These are phyloP conservation scores for Phenganax stokvisi DNA, from an alignment of 92 coral and sea anemone genomes.

Conservation along the genomic window DNA sequence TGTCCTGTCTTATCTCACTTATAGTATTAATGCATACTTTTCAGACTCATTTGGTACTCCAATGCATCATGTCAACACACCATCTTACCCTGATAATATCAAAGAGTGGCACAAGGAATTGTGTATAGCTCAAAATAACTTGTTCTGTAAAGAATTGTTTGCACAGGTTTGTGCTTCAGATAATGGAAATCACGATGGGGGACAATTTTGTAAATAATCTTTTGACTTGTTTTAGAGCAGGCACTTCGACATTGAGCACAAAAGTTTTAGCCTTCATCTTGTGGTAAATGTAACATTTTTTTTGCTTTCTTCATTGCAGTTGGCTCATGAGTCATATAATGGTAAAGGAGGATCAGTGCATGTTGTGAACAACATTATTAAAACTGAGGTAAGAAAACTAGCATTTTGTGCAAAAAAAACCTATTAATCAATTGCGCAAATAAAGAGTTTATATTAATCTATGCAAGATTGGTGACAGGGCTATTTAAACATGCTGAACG, in stretches of 20 bases:
- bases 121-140: neutral
- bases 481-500: no score
- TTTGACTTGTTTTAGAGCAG: no score
- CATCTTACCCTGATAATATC: conserved; percentile 17
- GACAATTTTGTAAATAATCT: no score
- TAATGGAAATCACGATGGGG: no score
- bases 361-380: conserved; percentile 77
- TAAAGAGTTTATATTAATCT: no score
- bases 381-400: conserved; percentile 64
- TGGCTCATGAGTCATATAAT: conserved; percentile 87
- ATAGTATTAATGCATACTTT: no score
- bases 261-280: neutral
- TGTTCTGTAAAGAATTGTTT: conserved; percentile 11
- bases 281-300: neutral
- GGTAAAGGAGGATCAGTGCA: conserved; percentile 59
- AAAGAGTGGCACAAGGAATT: conserved; percentile 70
- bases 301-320: conserved; percentile 38
- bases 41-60: neutral
- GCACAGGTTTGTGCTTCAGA: neutral
- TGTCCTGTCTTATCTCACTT: neutral
- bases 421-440: no score
- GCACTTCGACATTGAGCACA: neutral
- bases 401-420: neutral
- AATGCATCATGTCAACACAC: conserved; percentile 10
- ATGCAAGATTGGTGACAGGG: no score